Conservation (phyloP, 2,888 invertebrate species). For the Leptopilina myrica region DNA sequence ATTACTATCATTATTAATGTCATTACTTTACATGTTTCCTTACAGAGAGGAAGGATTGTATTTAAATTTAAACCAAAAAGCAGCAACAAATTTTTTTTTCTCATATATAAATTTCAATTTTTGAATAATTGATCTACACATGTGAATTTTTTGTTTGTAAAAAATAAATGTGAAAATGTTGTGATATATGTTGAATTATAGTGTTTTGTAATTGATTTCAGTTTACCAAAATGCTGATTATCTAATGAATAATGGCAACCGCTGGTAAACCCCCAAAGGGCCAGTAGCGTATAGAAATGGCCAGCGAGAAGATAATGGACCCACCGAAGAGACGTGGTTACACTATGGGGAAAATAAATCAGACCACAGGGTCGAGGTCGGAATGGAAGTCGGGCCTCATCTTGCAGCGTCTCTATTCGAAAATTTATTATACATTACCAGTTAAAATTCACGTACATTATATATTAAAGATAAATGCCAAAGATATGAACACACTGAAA, state of each 20-base stretch:
- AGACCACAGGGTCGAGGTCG: conserved; percentile 62
- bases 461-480: conserved; percentile 30
- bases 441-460: conserved; percentile 60
- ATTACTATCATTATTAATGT: background rate
- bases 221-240: conserved; percentile 32
- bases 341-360: conserved; percentile 68
- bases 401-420: conserved; percentile 72
- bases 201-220: conserved; percentile 24
- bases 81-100: too few species aligned
- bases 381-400: conserved; percentile 55
- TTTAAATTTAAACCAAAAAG: too few species aligned
- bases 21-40: too few species aligned
- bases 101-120: background rate
- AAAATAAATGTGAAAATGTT: background rate
- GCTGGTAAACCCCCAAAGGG: conserved; percentile 52
- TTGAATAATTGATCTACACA: background rate
- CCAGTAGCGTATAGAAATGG: conserved; percentile 61
- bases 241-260: conserved; percentile 31
- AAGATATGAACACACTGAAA: conserved; percentile 52
- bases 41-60: too few species aligned
- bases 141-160: too few species aligned
- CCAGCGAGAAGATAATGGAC: conserved; percentile 69
- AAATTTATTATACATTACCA: conserved; percentile 73
- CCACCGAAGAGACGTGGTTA: conserved; percentile 53
- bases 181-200: background rate